phyloP scores from a whole-genome alignment of 64 coral and sea anemone genomes.

The Platygyra sinensis region DNA sequence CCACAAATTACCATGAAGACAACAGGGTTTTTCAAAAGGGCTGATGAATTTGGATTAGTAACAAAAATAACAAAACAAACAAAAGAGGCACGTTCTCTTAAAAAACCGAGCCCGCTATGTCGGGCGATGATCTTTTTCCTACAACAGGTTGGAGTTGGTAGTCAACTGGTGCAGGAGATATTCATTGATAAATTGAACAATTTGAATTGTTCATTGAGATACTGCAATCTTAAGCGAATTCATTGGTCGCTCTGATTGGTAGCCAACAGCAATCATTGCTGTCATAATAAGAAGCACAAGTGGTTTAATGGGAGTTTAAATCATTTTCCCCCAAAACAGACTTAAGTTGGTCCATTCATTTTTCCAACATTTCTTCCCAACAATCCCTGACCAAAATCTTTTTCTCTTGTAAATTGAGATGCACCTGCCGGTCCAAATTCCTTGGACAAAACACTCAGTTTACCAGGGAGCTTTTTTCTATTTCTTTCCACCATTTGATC shows the following conservation, averaged over 20 bases:
- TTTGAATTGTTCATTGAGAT: background rate
- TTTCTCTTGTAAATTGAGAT: background rate
- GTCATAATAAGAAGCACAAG: conserved; percentile 34
- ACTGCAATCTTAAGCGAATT: background rate
- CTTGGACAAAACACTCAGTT: background rate
- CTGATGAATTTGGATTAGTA: background rate
- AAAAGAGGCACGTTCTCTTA: background rate
- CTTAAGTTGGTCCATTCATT: background rate
- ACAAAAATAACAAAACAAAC: background rate
- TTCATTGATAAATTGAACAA: background rate
- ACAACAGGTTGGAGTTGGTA: no score
- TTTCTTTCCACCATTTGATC: background rate
- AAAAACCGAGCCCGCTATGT: background rate
- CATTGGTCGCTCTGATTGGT: background rate
- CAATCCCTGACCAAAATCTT: background rate
- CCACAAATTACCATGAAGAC: background rate
- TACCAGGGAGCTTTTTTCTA: background rate
- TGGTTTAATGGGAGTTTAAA: conserved; percentile 1
- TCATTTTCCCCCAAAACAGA: background rate
- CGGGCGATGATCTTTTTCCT: no score
- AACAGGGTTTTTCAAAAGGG: background rate
- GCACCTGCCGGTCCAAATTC: background rate
- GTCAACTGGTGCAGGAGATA: background rate
- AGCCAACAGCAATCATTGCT: background rate
- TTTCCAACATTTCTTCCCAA: background rate